A percentile compares a stretch with the other conserved stretches of the same genome.
These are phyloP conservation scores for Agrotis clavis DNA, from an alignment of 2,888 invertebrate species.

Conservation along the genomic window DNA sequence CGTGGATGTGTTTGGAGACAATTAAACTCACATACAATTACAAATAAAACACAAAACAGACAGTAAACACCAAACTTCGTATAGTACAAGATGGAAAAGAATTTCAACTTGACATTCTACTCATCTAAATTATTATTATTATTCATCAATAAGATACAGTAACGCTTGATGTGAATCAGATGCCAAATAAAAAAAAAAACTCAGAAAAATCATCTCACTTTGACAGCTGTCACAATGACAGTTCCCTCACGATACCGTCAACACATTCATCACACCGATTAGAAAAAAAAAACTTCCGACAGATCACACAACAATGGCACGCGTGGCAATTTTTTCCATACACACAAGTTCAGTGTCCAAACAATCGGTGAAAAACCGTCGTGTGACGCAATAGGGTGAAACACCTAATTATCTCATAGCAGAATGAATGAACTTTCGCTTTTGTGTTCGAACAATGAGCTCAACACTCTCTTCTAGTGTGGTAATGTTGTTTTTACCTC, in stretches of 20 bases:
- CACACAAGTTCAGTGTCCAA: constrained; percentile 80
- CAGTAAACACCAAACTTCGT: no score
- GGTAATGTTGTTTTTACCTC: constrained; percentile 83
- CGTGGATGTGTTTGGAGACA: no score
- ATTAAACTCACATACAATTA: no score
- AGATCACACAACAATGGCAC: constrained; percentile 71
- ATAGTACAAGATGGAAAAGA: neutral
- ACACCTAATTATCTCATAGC: constrained; percentile 89
- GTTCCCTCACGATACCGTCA: constrained; percentile 33
- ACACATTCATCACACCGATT: constrained; percentile 39
- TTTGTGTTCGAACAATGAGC: constrained; percentile 88
- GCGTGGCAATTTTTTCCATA: constrained; percentile 66
- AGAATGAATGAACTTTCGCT: constrained; percentile 89
- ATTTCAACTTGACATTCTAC: no score
- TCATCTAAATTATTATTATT: no score
- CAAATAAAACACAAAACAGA: no score
- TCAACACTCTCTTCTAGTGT: constrained; percentile 82
- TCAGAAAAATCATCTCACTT: neutral
- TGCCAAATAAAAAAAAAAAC: neutral
- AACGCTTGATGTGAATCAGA: neutral
- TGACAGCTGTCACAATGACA: constrained; percentile 32
- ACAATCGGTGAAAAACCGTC: constrained; percentile 85
- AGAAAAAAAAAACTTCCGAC: constrained; percentile 75
- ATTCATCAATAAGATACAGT: no score
- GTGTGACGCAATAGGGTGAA: constrained; percentile 89